A percentile compares a stretch with the other conserved stretches of the same genome.
Evolutionary conservation across 2,797 vertebrate species (phyloP).

Genomic region (Phalanger gymnotis): DNA sequence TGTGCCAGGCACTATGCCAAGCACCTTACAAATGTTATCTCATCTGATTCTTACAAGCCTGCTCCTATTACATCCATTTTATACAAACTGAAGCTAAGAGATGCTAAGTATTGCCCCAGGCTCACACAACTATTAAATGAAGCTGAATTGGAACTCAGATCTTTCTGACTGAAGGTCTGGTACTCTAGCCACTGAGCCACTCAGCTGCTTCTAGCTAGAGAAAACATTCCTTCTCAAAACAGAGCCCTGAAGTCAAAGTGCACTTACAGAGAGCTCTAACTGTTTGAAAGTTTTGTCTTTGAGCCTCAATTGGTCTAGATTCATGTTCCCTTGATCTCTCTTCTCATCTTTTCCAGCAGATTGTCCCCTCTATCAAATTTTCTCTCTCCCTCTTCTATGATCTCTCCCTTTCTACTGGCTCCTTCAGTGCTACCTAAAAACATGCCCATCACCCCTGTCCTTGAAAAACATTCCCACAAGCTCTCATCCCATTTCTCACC

Average conservation of each 20-base stretch:
- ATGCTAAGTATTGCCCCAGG: neutral
- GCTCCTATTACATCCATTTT: too few species aligned
- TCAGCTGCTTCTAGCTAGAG: too few species aligned
- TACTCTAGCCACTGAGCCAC: too few species aligned
- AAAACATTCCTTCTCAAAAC: too few species aligned
- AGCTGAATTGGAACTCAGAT: neutral
- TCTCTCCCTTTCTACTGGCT: neutral
- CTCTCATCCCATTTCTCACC: neutral
- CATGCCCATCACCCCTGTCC: neutral
- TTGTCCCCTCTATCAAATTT: neutral
- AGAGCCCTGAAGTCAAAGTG: too few species aligned
- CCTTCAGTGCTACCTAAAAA: neutral
- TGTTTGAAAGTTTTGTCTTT: too few species aligned
- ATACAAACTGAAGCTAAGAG: neutral
- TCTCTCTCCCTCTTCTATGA: neutral
- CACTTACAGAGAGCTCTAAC: too few species aligned
- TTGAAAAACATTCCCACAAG: neutral
- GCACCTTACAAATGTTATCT: too few species aligned
- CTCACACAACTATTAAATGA: neutral
- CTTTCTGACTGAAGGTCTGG: neutral
- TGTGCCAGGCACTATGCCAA: too few species aligned
- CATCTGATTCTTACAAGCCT: too few species aligned
- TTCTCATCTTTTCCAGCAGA: neutral
- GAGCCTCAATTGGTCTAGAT: too few species aligned
- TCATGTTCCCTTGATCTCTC: neutral